These are phyloP conservation scores for Pseudochaenichthys georgianus DNA, from an alignment of 2,797 vertebrate genomes.

Conservation along the genomic window DNA sequence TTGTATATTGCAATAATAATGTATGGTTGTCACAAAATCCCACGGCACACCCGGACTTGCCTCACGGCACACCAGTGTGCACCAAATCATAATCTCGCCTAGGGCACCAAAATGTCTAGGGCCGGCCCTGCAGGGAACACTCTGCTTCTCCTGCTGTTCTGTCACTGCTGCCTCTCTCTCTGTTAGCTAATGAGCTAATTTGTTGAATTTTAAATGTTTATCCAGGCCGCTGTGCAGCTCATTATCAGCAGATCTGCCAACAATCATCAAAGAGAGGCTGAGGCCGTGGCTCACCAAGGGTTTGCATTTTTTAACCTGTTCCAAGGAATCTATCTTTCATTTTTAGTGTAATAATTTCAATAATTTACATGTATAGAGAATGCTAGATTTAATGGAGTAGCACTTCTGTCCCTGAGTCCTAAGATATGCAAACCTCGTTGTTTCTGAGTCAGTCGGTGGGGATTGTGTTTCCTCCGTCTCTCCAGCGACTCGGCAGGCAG, in stretches of 20 bases:
- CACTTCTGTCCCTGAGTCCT: constrained; percentile 3
- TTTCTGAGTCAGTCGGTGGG: constrained; percentile 10
- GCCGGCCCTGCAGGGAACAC: not conserved
- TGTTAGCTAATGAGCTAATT: constrained; percentile 29
- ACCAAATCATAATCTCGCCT: too few relatives aligned
- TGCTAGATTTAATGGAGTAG: constrained; percentile 24
- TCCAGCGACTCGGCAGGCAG: constrained; percentile 24
- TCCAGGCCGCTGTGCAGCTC: constrained; percentile 12
- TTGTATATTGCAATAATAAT: too few relatives aligned
- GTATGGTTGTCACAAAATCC: too few relatives aligned
- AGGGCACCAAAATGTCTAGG: too few relatives aligned
- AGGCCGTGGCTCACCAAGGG: not conserved
- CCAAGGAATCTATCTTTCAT: constrained; percentile 23
- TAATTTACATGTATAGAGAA: constrained; percentile 35
- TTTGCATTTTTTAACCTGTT: constrained; percentile 26
- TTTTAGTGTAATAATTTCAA: constrained; percentile 39
- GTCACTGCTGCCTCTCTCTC: not conserved
- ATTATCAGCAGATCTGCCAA: constrained; percentile 29
- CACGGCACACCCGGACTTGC: too few relatives aligned
- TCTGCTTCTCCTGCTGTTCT: not conserved
- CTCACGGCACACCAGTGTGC: too few relatives aligned
- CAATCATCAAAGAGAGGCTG: constrained; percentile 36
- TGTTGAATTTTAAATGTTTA: constrained; percentile 46
- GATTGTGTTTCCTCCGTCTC: constrained; percentile 19
- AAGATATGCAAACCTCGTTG: constrained; percentile 5